Evolutionary conservation across 2,113 vertebrate genomes (phyloP).

Genomic region (Panthera leo): DNA sequence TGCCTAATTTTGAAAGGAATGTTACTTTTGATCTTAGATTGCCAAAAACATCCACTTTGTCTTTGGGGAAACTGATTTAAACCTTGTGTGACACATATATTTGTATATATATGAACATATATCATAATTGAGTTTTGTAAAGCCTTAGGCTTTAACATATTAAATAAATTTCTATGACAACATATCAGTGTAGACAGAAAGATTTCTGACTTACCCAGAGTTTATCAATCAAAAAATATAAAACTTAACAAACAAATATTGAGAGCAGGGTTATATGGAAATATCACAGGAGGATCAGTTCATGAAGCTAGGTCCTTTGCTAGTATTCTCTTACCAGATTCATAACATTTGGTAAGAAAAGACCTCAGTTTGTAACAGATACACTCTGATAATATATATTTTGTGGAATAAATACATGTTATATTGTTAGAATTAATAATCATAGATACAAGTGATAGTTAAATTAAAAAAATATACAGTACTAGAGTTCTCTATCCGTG

Average conservation of each 20-base stretch:
- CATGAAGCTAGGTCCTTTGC: conserved; percentile 77
- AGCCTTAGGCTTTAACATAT: conserved; percentile 60
- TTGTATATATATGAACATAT: neutral
- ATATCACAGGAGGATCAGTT: conserved; percentile 71
- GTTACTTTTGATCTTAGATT: conserved; percentile 54
- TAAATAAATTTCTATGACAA: conserved; percentile 63
- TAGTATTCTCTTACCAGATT: conserved; percentile 81
- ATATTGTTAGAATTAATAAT: conserved; percentile 85
- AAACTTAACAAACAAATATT: conserved; percentile 76
- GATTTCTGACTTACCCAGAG: conserved; percentile 72
- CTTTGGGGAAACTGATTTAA: conserved; percentile 78
- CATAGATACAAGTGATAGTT: conserved; percentile 84
- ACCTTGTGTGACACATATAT: conserved; percentile 41
- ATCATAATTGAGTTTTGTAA: conserved; percentile 60
- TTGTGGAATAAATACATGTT: conserved; percentile 86
- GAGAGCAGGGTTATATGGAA: conserved; percentile 66
- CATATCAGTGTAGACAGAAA: conserved; percentile 57
- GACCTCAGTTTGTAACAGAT: conserved; percentile 81
- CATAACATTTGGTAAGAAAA: conserved; percentile 82
- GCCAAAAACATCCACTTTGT: conserved; percentile 55
- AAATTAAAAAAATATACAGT: conserved; percentile 83
- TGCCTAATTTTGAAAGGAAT: conserved; percentile 37
- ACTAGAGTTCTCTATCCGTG: conserved; percentile 79
- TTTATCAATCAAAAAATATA: conserved; percentile 73
- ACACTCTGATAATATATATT: conserved; percentile 85